A percentile compares a stretch with the other conserved stretches of the same genome.
These are phyloP conservation scores for Rhagoletis zephyria DNA, from an alignment of 1,140 invertebrate genomes.

Conservation along the genomic window DNA sequence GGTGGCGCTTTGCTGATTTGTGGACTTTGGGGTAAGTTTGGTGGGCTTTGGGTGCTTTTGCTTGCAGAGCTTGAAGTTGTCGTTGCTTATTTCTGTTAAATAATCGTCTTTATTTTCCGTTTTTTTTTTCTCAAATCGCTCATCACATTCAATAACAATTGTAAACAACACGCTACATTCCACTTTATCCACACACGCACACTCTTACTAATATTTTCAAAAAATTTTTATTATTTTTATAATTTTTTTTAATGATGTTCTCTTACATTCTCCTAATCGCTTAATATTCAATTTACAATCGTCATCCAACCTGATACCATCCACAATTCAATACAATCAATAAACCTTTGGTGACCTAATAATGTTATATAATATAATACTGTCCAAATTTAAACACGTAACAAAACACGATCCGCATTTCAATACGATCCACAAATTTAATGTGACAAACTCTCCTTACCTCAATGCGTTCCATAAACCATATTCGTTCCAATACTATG, in stretches of 20 bases:
- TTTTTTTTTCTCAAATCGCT: conserved; percentile 33
- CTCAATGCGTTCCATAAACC: background rate
- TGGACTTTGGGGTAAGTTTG: conserved; percentile 76
- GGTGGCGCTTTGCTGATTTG: conserved; percentile 79
- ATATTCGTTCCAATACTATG: background rate
- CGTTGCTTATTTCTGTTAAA: background rate
- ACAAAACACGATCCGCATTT: background rate
- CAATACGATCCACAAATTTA: background rate
- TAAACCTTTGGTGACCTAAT: background rate
- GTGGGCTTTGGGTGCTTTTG: background rate
- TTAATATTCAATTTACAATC: background rate
- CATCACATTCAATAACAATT: conserved; percentile 34
- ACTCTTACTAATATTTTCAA: background rate
- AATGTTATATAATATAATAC: background rate
- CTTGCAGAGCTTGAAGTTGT: background rate
- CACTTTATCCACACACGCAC: background rate
- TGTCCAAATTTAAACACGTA: background rate
- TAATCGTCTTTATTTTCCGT: conserved; percentile 15
- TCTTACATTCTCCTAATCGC: too few relatives aligned
- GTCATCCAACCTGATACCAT: background rate
- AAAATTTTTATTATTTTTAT: background rate
- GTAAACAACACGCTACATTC: conserved; percentile 36
- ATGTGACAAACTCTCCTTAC: background rate
- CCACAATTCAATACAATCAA: background rate
- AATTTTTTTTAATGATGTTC: too few relatives aligned